Evolutionary conservation across 2,113 vertebrate species (phyloP).

Genomic region (Gadus chalcogrammus): DNA sequence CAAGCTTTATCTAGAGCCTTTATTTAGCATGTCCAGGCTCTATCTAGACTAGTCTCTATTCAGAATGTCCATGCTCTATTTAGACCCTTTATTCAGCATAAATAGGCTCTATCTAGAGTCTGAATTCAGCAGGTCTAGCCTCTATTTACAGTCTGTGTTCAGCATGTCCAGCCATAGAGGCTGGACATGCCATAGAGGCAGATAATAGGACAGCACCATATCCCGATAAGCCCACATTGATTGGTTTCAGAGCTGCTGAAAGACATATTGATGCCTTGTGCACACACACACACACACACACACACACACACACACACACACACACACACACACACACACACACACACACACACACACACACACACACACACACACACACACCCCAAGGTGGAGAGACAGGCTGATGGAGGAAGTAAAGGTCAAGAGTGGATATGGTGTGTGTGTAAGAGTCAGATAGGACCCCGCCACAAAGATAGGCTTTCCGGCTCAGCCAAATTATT

Average conservation of each 20-base stretch:
- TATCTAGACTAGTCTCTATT: no score
- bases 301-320: slow-evolving; percentile 1
- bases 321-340: slow-evolving; percentile 6
- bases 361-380: not conserved
- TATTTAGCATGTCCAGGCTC: no score
- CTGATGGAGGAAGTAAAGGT: not conserved
- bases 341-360: not conserved
- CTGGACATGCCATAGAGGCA: slow-evolving; percentile 2
- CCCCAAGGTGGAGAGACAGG: slow-evolving; percentile 3
- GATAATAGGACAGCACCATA: slow-evolving; percentile 38
- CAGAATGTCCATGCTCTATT: no score
- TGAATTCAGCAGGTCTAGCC: not conserved
- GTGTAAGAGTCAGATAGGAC: not conserved
- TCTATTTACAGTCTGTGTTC: slow-evolving; percentile 40
- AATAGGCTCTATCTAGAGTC: no score
- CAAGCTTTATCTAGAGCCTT: no score
- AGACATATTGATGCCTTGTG: not conserved
- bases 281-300: not conserved
- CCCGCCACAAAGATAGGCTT: not conserved
- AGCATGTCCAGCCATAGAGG: slow-evolving; percentile 20
- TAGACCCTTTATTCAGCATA: no score
- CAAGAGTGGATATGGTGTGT: not conserved
- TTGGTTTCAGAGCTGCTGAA: slow-evolving; percentile 43
- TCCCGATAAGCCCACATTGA: slow-evolving; percentile 62
- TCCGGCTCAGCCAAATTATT: no score